Conservation (phyloP, 2,888 invertebrate genomes). For the Theristus sp. region DNA sequence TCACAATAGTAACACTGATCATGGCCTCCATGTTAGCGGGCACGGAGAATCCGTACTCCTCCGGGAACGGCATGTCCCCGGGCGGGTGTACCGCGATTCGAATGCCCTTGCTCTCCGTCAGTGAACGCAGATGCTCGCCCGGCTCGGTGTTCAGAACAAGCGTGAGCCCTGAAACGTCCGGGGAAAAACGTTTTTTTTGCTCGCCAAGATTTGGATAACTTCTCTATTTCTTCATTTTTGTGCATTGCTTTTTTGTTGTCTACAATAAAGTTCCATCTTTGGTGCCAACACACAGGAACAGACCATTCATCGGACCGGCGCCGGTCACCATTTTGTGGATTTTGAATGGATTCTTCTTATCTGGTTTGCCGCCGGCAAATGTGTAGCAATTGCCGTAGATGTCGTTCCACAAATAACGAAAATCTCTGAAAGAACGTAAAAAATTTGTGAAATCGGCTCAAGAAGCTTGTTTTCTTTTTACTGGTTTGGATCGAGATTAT, state of each 20-base stretch:
- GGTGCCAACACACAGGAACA: too few species aligned
- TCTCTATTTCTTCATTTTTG: too few species aligned
- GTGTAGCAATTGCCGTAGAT: conserved; percentile 3
- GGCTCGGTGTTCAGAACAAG: conserved; percentile 2
- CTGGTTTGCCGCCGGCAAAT: conserved; percentile 1
- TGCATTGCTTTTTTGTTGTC: too few species aligned
- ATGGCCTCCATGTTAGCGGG: conserved; percentile 1
- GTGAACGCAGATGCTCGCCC: neutral
- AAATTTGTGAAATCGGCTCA: too few species aligned
- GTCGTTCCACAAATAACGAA: neutral
- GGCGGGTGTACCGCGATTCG: neutral
- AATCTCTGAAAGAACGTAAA: neutral
- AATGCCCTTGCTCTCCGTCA: conserved; percentile 1
- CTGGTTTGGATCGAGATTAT: too few species aligned
- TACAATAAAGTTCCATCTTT: too few species aligned
- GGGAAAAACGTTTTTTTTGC: too few species aligned
- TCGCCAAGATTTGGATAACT: too few species aligned
- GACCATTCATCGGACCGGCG: too few species aligned
- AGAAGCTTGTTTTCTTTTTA: too few species aligned
- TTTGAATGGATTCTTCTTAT: neutral
- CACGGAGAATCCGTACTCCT: neutral
- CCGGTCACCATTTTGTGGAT: neutral
- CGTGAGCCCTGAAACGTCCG: neutral
- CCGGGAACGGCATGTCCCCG: conserved; percentile 2
- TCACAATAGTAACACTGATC: neutral